Conservation (phyloP, 2,888 invertebrate species). For the Diploptera punctata region DNA sequence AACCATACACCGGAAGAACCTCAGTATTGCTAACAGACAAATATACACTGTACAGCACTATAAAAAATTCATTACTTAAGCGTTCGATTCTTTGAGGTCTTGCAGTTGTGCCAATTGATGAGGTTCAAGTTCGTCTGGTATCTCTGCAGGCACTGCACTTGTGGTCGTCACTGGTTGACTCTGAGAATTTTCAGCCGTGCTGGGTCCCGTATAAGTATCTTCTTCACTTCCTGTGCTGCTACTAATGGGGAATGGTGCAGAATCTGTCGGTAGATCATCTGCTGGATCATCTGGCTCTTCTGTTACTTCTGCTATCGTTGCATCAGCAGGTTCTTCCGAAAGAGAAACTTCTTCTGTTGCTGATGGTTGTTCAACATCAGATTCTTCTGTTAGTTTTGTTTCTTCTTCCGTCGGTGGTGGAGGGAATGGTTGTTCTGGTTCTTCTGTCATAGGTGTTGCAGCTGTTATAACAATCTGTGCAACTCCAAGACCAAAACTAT, state of each 20-base stretch:
- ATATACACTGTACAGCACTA: not conserved
- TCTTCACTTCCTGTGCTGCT: conserved; percentile 73
- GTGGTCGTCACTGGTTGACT: conserved; percentile 47
- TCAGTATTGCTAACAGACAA: not conserved
- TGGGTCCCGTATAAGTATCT: conserved; percentile 66
- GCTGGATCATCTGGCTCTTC: conserved; percentile 50
- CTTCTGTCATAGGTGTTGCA: conserved; percentile 91
- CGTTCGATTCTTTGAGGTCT: conserved; percentile 90
- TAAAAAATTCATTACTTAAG: conserved; percentile 60
- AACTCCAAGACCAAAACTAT: conserved; percentile 77
- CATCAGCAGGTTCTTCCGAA: conserved; percentile 23
- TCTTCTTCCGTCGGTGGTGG: conserved; percentile 53
- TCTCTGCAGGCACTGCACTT: conserved; percentile 33
- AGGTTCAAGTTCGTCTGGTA: conserved; percentile 88
- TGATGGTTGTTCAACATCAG: conserved; percentile 38
- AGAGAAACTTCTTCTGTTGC: conserved; percentile 40
- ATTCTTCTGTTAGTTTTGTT: conserved; percentile 44
- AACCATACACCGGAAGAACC: not conserved
- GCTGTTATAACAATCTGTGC: conserved; percentile 93
- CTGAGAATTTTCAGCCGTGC: conserved; percentile 67
- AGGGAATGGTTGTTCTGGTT: conserved; percentile 81
- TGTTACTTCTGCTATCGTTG: conserved; percentile 22
- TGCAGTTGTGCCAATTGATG: conserved; percentile 88
- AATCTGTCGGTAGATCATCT: conserved; percentile 64
- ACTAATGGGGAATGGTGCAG: conserved; percentile 65